Conservation (phyloP, 1,140 invertebrate genomes). For the Pollicipes pollicipes region DNA sequence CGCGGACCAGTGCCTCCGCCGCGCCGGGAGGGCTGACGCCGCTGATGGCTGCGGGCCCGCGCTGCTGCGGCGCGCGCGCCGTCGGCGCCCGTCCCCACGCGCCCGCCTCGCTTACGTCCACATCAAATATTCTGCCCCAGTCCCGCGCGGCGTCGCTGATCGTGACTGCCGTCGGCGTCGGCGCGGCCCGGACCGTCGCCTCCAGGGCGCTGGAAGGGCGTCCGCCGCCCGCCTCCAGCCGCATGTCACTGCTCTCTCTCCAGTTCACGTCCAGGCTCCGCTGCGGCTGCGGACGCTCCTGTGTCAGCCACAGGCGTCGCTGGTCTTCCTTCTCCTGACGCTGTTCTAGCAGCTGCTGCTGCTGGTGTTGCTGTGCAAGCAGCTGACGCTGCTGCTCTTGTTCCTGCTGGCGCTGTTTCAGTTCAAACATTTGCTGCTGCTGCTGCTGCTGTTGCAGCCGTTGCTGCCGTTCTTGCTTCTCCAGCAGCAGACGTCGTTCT, state of each 20-base stretch:
- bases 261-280: not conserved
- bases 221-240: too few relatives aligned
- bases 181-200: not conserved
- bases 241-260: not conserved
- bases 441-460: too few relatives aligned
- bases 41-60: too few relatives aligned
- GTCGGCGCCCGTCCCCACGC: too few relatives aligned
- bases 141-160: not conserved
- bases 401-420: not conserved
- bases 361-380: not conserved
- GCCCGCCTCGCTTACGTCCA: too few relatives aligned
- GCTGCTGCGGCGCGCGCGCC: too few relatives aligned
- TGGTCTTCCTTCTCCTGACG: not conserved
- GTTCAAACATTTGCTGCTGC: not conserved
- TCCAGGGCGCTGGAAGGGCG: not conserved
- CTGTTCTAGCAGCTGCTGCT: not conserved
- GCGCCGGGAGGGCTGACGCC: not conserved
- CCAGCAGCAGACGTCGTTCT: too few relatives aligned
- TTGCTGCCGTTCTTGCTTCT: not conserved
- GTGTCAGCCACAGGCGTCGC: not conserved
- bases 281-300: not conserved
- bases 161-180: too few relatives aligned
- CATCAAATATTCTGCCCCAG: too few relatives aligned
- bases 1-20: not conserved
- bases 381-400: not conserved